Evolutionary conservation across 1,140 invertebrate species (phyloP).

Genomic region (Dendrolimus kikuchii): DNA sequence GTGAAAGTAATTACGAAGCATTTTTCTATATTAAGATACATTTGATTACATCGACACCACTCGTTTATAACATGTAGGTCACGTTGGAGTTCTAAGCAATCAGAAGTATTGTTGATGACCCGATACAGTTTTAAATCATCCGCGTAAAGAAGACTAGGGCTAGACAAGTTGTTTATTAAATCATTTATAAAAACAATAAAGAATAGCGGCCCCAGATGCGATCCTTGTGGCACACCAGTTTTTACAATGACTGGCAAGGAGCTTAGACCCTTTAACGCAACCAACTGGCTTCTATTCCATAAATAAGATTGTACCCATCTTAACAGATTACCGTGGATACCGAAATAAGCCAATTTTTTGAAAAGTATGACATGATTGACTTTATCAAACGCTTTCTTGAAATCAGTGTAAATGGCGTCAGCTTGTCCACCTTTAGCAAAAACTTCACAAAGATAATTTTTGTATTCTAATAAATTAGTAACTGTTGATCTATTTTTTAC

Average conservation of each 20-base stretch:
- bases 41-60: no score
- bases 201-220: slow-evolving; percentile 12
- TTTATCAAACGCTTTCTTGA: slow-evolving; percentile 4
- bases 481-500: background rate
- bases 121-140: no score
- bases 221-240: slow-evolving; percentile 15
- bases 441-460: slow-evolving; percentile 1
- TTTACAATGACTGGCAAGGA: background rate
- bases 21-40: no score
- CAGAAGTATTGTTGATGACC: no score
- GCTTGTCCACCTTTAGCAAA: slow-evolving; percentile 9
- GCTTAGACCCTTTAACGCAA: background rate
- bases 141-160: no score
- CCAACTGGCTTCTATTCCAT: background rate
- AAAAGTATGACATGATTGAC: slow-evolving; percentile 10
- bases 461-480: slow-evolving; percentile 12
- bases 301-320: background rate
- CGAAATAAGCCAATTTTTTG: slow-evolving; percentile 9
- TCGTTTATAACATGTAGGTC: no score
- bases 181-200: slow-evolving; percentile 11
- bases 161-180: no score
- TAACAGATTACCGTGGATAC: slow-evolving; percentile 9
- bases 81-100: no score
- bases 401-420: slow-evolving; percentile 17
- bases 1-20: no score